phyloP scores from a whole-genome alignment of 2,888 invertebrate species.

The Merodon equestris region DNA sequence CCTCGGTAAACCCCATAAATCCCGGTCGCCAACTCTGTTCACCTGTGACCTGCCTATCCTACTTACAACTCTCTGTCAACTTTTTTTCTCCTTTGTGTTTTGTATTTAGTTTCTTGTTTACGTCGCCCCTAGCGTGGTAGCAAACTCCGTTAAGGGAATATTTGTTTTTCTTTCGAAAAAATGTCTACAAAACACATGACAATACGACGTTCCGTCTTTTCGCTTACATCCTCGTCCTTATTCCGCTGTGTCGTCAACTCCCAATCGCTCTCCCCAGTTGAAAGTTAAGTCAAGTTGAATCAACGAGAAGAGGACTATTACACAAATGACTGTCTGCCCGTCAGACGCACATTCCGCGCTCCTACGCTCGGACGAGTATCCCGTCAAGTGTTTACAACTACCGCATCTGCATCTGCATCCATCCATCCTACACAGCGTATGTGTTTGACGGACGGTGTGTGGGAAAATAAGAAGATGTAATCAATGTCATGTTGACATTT shows the following conservation, averaged over 20 bases:
- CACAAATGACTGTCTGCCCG: neutral
- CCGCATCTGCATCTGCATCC: neutral
- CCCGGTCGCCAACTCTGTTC: no score
- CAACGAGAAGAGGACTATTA: neutral
- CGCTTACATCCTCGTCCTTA: neutral
- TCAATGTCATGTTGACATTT: conserved; percentile 34
- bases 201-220: neutral
- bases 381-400: neutral
- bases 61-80: no score
- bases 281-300: neutral
- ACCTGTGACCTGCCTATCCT: no score
- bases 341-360: neutral
- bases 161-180: neutral
- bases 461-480: conserved; percentile 17
- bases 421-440: no score
- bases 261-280: no score
- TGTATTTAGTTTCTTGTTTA: no score
- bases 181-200: neutral
- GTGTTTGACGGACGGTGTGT: neutral
- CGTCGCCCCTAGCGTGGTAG: no score
- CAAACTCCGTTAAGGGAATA: neutral
- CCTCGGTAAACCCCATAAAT: no score
- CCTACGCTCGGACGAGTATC: neutral
- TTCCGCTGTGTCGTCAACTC: no score
- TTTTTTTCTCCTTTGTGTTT: no score